Base-by-base conservation (phyloP, 1,140 invertebrate species). In the Antheraea pernyi region DNA sequence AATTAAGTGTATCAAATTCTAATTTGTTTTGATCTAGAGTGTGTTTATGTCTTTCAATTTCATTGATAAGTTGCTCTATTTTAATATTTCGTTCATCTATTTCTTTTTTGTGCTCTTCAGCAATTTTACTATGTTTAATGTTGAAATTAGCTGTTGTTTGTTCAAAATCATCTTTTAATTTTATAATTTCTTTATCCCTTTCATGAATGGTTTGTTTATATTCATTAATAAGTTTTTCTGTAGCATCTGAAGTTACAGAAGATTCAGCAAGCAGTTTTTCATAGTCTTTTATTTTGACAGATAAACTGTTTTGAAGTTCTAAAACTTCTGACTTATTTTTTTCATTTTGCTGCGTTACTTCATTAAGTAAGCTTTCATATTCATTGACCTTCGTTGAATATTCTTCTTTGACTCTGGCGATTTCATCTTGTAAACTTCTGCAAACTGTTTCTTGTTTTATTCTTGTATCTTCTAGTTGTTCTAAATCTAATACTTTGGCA, bases 11-110 rank as follows among this genome's bases (percentile, higher is more conserved):
- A 64, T 91, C 85, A 9, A 89, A 80, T 79, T 91, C 90, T 37
- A 88, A 68, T 76, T 94, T 92, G 48, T 78, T 92, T 76, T 94
- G 85, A 80, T 93, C 93, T 48, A 93, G 79, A 7, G 91, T 70
- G 48, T 84, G 77, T 71, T 84, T 93, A 72, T 94, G 92, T 62
- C 91, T 82, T 72, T 94, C 92, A 30, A 93, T 93, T 79, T 94
- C 91, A 71, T 92, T 92, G 48, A 83, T 82, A 39, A 91, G 73
- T 62, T 90, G 80, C 69, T 90, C 84, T 74, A 92, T 91, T 86
- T 91, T 93, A 19, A 75, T 76, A 67, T 93, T 88, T 65, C 90
- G 84, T 65, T 92, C 86, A 46, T 92, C 86, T 58, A 93, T 90
- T 82, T 91, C 85, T 79, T 91, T 91, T 73, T 83, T 88, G 72